A percentile compares a stretch with the other conserved stretches of the same genome.
Conservation (phyloP, 2,113 vertebrate species). For the Tringa solitaria region DNA sequence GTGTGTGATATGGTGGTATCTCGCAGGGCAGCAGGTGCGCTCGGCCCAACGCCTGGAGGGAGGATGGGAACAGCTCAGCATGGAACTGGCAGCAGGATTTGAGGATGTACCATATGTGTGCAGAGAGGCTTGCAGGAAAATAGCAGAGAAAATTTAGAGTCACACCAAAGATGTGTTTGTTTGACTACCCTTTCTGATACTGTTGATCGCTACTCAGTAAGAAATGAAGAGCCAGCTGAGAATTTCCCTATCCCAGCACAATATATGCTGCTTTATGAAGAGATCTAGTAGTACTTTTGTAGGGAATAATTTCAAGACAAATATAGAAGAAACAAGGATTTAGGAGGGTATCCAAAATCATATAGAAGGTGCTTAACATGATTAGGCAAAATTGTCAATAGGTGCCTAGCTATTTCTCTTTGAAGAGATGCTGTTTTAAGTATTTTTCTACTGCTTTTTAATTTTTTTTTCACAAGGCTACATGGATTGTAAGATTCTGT, state of each 20-base stretch:
- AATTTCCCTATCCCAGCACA: not conserved
- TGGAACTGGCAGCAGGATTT: not conserved
- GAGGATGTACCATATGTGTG: not conserved
- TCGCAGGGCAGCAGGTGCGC: not conserved
- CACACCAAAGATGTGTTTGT: not conserved
- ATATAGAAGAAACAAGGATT: not conserved
- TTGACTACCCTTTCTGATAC: not conserved
- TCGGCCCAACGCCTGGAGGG: not conserved
- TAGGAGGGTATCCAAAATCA: not conserved
- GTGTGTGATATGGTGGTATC: not conserved
- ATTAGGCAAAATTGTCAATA: not conserved
- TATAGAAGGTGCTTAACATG: not conserved
- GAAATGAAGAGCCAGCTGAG: not conserved
- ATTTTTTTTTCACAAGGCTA: not conserved
- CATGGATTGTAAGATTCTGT: not conserved
- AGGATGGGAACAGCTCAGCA: not conserved
- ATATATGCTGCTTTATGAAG: not conserved
- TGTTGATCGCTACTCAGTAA: accelerated
- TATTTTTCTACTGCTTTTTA: not conserved
- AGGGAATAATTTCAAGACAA: not conserved
- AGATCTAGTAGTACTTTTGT: not conserved
- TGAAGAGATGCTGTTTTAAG: not conserved
- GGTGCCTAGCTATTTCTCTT: not conserved
- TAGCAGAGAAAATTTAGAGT: not conserved
- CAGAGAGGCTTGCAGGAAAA: not conserved